A percentile compares a stretch with the other conserved stretches of the same genome.
Evolutionary conservation across 1,140 invertebrate genomes (phyloP).

Genomic region (Pseudomyrmex pallidus): DNA sequence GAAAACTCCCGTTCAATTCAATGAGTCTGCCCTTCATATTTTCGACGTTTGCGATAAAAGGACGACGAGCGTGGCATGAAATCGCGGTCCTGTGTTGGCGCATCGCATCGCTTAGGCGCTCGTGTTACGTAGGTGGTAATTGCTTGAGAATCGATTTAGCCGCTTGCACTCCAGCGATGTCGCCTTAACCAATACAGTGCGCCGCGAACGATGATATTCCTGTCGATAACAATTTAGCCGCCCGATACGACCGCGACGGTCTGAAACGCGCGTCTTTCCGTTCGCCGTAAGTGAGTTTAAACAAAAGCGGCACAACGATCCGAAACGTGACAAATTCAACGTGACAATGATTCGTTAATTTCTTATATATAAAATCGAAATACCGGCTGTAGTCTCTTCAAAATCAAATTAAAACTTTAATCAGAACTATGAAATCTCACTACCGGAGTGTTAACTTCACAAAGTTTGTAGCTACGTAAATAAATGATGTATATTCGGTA

Average conservation of each 20-base stretch:
- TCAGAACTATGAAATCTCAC: too few relatives aligned
- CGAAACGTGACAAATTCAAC: slow-evolving; percentile 29
- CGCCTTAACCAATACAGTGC: slow-evolving; percentile 65
- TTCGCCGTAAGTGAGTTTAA: background rate
- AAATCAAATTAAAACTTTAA: too few relatives aligned
- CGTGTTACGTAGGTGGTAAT: slow-evolving; percentile 65
- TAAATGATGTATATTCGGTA: slow-evolving; percentile 43
- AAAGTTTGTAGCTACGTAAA: background rate
- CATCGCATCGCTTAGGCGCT: slow-evolving; percentile 34
- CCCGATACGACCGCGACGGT: slow-evolving; percentile 34
- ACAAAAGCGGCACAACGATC: slow-evolving; percentile 28
- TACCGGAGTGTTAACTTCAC: too few relatives aligned
- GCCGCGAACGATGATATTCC: slow-evolving; percentile 66
- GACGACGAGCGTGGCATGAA: slow-evolving; percentile 27
- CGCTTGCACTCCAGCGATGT: slow-evolving; percentile 53
- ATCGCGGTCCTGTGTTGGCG: slow-evolving; percentile 46
- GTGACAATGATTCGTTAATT: slow-evolving; percentile 47
- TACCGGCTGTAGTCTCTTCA: too few relatives aligned
- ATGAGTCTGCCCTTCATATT: background rate
- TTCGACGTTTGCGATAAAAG: background rate
- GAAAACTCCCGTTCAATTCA: background rate
- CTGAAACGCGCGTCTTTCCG: slow-evolving; percentile 43
- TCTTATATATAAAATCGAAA: background rate
- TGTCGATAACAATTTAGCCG: slow-evolving; percentile 69
- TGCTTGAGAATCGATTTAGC: slow-evolving; percentile 72